Evolutionary conservation across 2,797 vertebrate species (phyloP), one percentile per base, ranked within the genome.

Genomic region (Cuniculus paca): DNA sequence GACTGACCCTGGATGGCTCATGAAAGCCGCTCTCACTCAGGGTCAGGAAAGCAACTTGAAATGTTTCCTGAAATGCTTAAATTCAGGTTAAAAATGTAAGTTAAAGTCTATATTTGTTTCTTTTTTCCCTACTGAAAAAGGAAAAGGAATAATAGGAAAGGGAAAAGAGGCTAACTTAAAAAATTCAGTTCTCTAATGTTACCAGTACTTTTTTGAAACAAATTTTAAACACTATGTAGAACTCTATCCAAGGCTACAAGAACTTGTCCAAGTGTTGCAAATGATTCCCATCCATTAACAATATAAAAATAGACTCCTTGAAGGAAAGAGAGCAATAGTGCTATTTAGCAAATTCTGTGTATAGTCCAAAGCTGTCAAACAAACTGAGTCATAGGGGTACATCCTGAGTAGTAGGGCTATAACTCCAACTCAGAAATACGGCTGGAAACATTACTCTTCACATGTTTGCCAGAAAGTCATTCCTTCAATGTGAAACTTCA

Each of bases 291-390:
- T 11, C n/a, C 90, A 96, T 96, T 96, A 94, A 74, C 83, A 96
- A 94, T 87, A 93, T 7, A 56, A 91, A 95, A 97, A 36, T 0
- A 0, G 52, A 74, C 78, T 94, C 89, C 94, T 56, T 77, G 96
- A 95, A 90, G 95, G 85, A 58, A 92, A 95, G 93, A 96, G 95
- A 94, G 87, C 90, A 96, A 88, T 10, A 70, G 92, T 97, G 93
- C 77, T 94, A 95, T 95, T 96, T 89, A 96, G 97, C 77, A 74
- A 89, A 95, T 97, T 97, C 92, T 97, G 96, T 91, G 89, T 95
- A 89, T n/a, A 63, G 94, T 90, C 97, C 97, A 93, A 95, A 97
- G 96, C 85, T 97, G 89, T 95, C 97, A 95, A 75, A 83, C 97
- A 90, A 74, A 85, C 97, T 84, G 96, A 83, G 88, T 96, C 81